A percentile compares a stretch with the other conserved stretches of the same genome.
These are phyloP conservation scores for Psilopsiagon aymara DNA, from an alignment of 2,113 vertebrate genomes.

Conservation along the genomic window DNA sequence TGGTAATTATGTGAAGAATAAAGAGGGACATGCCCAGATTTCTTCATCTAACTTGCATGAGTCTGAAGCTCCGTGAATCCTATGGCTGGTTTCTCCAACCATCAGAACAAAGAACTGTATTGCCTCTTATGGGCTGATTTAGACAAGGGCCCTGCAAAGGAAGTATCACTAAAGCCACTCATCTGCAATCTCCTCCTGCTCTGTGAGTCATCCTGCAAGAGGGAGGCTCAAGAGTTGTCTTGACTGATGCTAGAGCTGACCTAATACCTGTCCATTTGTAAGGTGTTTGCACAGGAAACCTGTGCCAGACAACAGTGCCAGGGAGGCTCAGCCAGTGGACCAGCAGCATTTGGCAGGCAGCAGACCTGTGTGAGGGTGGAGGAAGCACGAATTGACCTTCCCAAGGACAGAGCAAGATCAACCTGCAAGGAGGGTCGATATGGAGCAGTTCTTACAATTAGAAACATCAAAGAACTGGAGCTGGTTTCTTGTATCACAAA, in stretches of 20 bases:
- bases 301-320: accelerated
- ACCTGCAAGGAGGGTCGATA: accelerated
- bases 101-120: background rate
- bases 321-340: background rate
- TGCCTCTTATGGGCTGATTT: background rate
- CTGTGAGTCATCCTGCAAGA: background rate
- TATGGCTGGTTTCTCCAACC: accelerated
- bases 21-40: background rate
- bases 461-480: background rate
- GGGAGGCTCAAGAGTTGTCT: background rate
- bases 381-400: background rate
- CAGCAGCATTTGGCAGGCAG: background rate
- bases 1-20: background rate
- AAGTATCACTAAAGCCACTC: background rate
- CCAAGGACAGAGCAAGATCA: background rate
- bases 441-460: background rate
- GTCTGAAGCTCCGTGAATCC: background rate
- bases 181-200: background rate
- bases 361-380: background rate
- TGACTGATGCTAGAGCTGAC: background rate
- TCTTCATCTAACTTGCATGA: background rate
- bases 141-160: background rate
- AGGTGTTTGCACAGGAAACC: background rate
- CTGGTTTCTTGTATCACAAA: background rate
- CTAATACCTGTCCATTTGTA: background rate